phyloP scores from a whole-genome alignment of 2,797 vertebrate species.

The Sandelia bainsii region DNA sequence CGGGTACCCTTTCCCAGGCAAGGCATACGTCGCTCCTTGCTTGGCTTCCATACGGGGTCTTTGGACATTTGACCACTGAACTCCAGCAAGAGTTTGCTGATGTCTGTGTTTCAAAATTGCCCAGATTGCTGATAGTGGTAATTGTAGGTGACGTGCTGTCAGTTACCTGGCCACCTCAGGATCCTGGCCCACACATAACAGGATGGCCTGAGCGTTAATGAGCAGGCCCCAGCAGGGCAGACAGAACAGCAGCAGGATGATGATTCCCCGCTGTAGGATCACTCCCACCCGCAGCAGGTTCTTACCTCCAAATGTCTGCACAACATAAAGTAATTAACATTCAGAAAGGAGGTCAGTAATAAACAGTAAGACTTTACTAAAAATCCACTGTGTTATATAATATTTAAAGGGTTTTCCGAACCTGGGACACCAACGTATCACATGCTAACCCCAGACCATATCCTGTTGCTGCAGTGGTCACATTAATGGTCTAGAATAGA shows the following conservation, averaged over 20 bases:
- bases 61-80: too few species aligned
- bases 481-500: conserved; percentile 88
- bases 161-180: conserved; percentile 88
- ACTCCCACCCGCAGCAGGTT: conserved; percentile 89
- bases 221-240: conserved; percentile 93
- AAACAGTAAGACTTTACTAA: background rate
- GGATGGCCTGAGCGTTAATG: conserved; percentile 86
- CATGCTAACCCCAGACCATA: conserved; percentile 88
- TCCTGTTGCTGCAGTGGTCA: conserved; percentile 88
- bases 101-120: too few species aligned
- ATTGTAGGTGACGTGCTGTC: background rate
- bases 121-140: too few species aligned
- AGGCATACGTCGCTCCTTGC: too few species aligned
- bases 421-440: conserved; percentile 88
- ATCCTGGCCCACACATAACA: conserved; percentile 87
- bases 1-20: too few species aligned
- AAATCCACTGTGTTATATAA: background rate
- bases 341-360: background rate
- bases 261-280: conserved; percentile 87
- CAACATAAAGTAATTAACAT: background rate
- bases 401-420: conserved; percentile 18
- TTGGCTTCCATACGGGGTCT: too few species aligned
- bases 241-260: conserved; percentile 91
- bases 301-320: conserved; percentile 88
- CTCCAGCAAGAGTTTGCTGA: too few species aligned